Base-by-base conservation (phyloP, 1,140 invertebrate genomes). In the Spodoptera frugiperda region DNA sequence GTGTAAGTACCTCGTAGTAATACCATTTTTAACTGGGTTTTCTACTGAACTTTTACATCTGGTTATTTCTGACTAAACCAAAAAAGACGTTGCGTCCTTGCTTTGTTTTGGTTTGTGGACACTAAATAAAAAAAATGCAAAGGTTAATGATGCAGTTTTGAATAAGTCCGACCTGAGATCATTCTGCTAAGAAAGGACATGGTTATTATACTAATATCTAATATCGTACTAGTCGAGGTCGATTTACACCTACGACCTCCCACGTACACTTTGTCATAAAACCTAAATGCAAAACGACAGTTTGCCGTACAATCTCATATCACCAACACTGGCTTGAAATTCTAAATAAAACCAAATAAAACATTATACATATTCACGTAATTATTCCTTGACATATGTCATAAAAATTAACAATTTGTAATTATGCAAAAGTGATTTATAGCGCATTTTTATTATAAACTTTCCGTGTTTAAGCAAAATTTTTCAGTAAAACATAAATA, bases 251-350 rank as follows among this genome's bases (percentile, higher is more conserved):
- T 91, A 91, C 90, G 78, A 55, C 55, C 49, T 83, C 90, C 90
- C 89, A 92, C 90, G 84, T 79, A 25, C 70, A 68, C 76, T 85
- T 85, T 84, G 84, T 88, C 87, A 90, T 89, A 89, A 90, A 87
- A 80, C 77, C 79, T 81, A 79, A 80, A 80, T 82, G 76, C 78
- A 84, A 82, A 74, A 77, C 84, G 77, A 82, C 88, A 91, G 89
- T 91, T 77, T 33, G 70, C 71, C 73, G 81, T 84, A 85, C 78
- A 82, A 79, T 83, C 79, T 76, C 82, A 63, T 83, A 78, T 76
- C 82, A 65, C 78, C 33, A 63, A 67, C 76, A 84, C 90, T 91
- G 86, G 86, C 88, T 85, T 79, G 83, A 73, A 77, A 83, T 73
- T 77, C 63, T 55, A 48, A 68, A 74, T 55, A 48, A 68, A 74